phyloP scores from a whole-genome alignment of 2,888 invertebrate species.

The Lathronympha strigana region DNA sequence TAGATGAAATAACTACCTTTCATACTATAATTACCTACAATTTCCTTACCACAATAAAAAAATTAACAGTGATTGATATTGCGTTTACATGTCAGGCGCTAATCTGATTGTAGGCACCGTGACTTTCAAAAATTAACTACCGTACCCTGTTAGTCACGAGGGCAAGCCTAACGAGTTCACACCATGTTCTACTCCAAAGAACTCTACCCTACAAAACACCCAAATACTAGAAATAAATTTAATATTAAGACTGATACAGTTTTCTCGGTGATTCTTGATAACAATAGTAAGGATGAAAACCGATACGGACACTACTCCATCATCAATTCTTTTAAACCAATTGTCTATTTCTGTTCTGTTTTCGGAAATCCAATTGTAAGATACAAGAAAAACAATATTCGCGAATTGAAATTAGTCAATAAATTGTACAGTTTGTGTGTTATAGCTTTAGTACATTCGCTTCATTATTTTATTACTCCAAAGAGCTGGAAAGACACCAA shows the following conservation, averaged over 20 bases:
- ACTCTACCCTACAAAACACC: slow-evolving; percentile 1
- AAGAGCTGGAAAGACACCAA: slow-evolving; percentile 55
- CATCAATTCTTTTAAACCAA: slow-evolving; percentile 56
- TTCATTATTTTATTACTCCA: slow-evolving; percentile 50
- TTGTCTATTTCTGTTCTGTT: slow-evolving; percentile 54
- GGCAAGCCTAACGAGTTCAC: slow-evolving; percentile 5
- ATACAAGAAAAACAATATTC: slow-evolving; percentile 49
- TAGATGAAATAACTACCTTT: slow-evolving; percentile 8
- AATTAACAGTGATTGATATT: slow-evolving; percentile 37
- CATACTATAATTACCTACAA: background rate
- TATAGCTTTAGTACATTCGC: slow-evolving; percentile 45
- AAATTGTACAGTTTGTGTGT: slow-evolving; percentile 56
- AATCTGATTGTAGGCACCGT: slow-evolving; percentile 31
- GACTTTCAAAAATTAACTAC: slow-evolving; percentile 22
- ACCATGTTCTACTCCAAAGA: slow-evolving; percentile 37
- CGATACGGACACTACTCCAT: slow-evolving; percentile 47
- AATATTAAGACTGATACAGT: background rate
- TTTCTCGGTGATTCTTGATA: slow-evolving; percentile 33
- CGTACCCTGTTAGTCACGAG: slow-evolving; percentile 2
- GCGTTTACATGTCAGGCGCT: slow-evolving; percentile 27
- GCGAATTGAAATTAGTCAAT: slow-evolving; percentile 45
- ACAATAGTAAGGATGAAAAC: slow-evolving; percentile 32
- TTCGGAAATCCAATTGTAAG: slow-evolving; percentile 57
- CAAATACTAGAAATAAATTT: background rate
- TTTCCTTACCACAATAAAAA: slow-evolving; percentile 7